Evolutionary conservation across 2,113 vertebrate species (phyloP), one percentile per base, ranked within the genome.

Genomic region (Fulica atra): DNA sequence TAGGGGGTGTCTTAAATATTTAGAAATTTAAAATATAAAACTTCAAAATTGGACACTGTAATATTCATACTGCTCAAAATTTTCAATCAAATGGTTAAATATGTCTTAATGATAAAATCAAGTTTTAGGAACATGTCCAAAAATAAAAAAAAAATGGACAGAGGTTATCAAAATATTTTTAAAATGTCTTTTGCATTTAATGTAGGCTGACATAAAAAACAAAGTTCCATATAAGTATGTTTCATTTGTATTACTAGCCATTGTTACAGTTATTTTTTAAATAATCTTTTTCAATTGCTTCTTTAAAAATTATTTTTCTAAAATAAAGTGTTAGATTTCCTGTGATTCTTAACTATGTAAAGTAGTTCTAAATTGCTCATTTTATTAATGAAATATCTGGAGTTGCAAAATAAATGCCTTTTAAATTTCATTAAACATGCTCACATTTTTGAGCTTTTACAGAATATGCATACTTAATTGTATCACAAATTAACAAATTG

Each of bases 401-500:
- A 83, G 35, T 82, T 94, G 69, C 50, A 97, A 97, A 98, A 96
- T 95, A 96, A 96, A 96, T 42, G 92, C 10, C 7, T 94, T 90
- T 92, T 93, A 95, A 96, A 95, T 95, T 97, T 96, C 96, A 97
- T 96, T 94, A 95, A 96, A 88, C 38, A 80, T 77, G 46, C 60
- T 94, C 92, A 70, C 46, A 82, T 19, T 96, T 96, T 74, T 88
- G 78, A 97, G 80, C n/a, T 95, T 78, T 86, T 93, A 81, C 50
- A 82, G 66, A 97, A 97, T 72, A 80, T 77, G 63, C 77, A 66
- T 94, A 95, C 89, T 97, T 96, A 97, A 97, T 97, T 97, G 94
- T 90, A 71, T 88, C 80, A 94, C 93, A 96, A 97, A 96, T 97
- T 96, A 98, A 92, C 89, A 97, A 71, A 95, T 81, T 94, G 84